Evolutionary conservation across 53 echinoderm and acorn worm species (phyloP).

Genomic region (Henricia sp.): DNA sequence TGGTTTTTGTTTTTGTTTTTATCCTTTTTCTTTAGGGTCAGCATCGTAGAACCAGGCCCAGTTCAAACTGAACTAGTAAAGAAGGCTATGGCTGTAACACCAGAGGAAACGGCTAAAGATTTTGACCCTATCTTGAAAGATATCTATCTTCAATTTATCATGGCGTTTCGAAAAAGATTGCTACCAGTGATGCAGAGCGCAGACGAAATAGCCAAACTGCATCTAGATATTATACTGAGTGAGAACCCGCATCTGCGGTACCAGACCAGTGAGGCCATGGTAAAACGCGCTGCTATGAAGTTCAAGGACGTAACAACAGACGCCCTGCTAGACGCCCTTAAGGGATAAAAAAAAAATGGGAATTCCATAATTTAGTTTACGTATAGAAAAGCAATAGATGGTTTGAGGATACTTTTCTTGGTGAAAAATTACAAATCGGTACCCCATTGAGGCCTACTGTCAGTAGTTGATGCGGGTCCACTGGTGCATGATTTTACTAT

Average conservation of each 20-base stretch:
- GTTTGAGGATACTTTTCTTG: too few relatives aligned
- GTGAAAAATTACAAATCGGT: too few relatives aligned
- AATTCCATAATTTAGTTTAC: too few relatives aligned
- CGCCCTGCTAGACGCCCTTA: background rate
- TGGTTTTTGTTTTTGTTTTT: too few relatives aligned
- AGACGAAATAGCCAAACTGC: background rate
- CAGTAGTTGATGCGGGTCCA: too few relatives aligned
- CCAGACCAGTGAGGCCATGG: background rate
- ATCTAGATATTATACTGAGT: too few relatives aligned
- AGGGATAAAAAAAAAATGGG: background rate
- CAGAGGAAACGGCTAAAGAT: background rate
- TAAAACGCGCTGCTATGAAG: background rate
- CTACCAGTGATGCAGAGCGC: background rate
- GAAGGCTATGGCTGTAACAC: background rate
- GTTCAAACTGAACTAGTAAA: background rate
- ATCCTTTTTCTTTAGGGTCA: background rate
- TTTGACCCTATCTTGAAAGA: background rate
- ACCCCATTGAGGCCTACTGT: too few relatives aligned
- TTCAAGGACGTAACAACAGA: background rate
- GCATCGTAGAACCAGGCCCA: background rate
- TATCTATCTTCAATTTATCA: background rate
- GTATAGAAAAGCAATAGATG: too few relatives aligned
- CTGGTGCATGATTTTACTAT: too few relatives aligned
- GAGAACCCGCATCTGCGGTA: constrained; percentile 1
- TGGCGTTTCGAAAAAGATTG: background rate